phyloP scores from a whole-genome alignment of 2,797 vertebrate species.

The Amazona finschi region DNA sequence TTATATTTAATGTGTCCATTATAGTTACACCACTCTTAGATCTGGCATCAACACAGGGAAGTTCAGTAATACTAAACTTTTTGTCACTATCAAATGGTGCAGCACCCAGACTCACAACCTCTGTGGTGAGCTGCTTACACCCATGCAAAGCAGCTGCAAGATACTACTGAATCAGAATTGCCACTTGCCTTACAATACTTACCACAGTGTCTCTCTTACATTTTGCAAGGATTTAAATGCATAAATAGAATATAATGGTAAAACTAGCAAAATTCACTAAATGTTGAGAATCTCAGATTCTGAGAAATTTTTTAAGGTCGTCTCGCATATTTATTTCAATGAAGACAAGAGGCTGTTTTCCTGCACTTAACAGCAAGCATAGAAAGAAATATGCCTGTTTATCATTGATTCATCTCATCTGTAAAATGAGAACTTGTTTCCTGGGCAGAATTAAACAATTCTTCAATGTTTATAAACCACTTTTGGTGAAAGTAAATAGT shows the following conservation, averaged over 20 bases:
- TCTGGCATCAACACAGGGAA: neutral
- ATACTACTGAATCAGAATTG: neutral
- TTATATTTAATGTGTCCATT: neutral
- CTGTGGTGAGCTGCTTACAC: fast-evolving
- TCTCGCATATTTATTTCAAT: neutral
- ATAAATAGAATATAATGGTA: neutral
- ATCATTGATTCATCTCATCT: neutral
- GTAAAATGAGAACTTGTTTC: neutral
- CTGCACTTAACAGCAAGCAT: fast-evolving
- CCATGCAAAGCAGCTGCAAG: neutral
- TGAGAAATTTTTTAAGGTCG: neutral
- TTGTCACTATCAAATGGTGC: neutral
- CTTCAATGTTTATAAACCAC: neutral
- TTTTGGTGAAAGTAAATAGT: neutral
- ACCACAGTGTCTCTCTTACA: neutral
- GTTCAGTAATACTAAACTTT: neutral
- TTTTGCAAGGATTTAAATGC: neutral
- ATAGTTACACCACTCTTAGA: neutral
- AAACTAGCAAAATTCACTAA: neutral
- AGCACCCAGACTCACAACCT: neutral
- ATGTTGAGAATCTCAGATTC: neutral
- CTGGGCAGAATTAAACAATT: neutral
- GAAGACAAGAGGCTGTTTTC: neutral
- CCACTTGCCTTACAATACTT: neutral
- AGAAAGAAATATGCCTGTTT: neutral